Evolutionary conservation across 2,888 invertebrate species (phyloP), one percentile per base, ranked within the genome.

Genomic region (Mayetiola destructor): DNA sequence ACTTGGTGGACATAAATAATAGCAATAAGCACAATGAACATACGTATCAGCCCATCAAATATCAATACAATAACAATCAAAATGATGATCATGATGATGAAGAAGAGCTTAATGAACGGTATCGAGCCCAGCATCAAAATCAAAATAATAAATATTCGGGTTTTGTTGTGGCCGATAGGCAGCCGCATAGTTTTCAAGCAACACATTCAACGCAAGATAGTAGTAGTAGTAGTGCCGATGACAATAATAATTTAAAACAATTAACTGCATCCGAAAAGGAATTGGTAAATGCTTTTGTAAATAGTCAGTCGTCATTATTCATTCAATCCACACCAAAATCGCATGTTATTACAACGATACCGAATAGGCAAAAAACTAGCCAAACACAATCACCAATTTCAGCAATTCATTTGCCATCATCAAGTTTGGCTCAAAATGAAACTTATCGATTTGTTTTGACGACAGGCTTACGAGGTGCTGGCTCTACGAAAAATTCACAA

Each of bases 161-260:
- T 56, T 72, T 64, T 58, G 64, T 72, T 4, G 61, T 68, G 2
- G 71, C 75, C 61, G 73, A 73, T 55, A 62, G 67, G 2, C 64
- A 66, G 66, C 71, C 71, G 42, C 70, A 74, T 66, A 75, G 74
- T 63, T 75, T 76, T 64, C 66, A 66, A 56, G 64, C 69, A 61
- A 67, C 66, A 52, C 20, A 58, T 0, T 57, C 9, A 3, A 40
- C 37, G 30, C 53, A 48, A 54, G 18, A 20, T 30, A 37, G 32
- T 39, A 55, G 23, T 52, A 35, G 42, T 29, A n/a, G n/a, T n/a
- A n/a, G n/a, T n/a, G 21, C 54, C 30, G 37, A 57, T 57, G n/a
- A 40, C 18, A 37, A 30, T 40, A 55, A 42, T 40, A 40, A n/a
- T n/a, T n/a, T n/a, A n/a, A 54, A 56, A 58, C 16, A 23, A 57